These are phyloP conservation scores for Dendrolimus kikuchii DNA, from an alignment of 1,140 invertebrate genomes.

Conservation along the genomic window DNA sequence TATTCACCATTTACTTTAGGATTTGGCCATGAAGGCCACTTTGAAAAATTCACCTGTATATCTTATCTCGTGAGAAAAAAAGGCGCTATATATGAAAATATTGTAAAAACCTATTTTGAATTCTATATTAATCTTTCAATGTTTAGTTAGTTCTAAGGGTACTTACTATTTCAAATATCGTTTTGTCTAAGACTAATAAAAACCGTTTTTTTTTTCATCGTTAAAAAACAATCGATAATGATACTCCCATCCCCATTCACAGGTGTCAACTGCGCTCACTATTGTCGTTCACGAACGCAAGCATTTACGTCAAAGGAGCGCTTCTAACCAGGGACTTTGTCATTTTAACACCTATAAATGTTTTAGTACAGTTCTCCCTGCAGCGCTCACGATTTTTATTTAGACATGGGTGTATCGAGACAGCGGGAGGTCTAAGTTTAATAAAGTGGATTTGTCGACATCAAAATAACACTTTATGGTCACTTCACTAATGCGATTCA, in stretches of 20 bases:
- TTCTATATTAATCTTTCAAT: too few species aligned
- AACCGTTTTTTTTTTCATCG: background rate
- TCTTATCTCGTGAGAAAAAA: too few species aligned
- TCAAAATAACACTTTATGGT: slow-evolving; percentile 63
- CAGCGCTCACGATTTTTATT: slow-evolving; percentile 18
- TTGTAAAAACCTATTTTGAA: too few species aligned
- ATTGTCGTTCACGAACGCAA: slow-evolving; percentile 48
- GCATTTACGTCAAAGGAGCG: slow-evolving; percentile 61
- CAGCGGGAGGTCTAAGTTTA: slow-evolving; percentile 59
- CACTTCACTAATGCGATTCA: slow-evolving; percentile 51
- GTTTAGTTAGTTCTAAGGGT: too few species aligned
- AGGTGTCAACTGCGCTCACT: slow-evolving; percentile 58
- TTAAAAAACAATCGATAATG: slow-evolving; percentile 18
- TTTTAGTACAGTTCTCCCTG: slow-evolving; percentile 29
- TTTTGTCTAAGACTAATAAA: too few species aligned
- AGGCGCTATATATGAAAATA: too few species aligned
- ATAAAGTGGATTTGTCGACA: slow-evolving; percentile 69
- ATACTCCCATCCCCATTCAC: slow-evolving; percentile 32
- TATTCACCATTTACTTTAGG: too few species aligned
- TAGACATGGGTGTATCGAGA: slow-evolving; percentile 43
- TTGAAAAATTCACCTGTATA: too few species aligned
- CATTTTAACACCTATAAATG: slow-evolving; percentile 37
- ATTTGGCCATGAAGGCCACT: too few species aligned
- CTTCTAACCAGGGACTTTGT: slow-evolving; percentile 43
- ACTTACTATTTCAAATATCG: too few species aligned